Evolutionary conservation across 2,888 invertebrate species (phyloP).

Genomic region (Gymnoscelis rufifasciata): DNA sequence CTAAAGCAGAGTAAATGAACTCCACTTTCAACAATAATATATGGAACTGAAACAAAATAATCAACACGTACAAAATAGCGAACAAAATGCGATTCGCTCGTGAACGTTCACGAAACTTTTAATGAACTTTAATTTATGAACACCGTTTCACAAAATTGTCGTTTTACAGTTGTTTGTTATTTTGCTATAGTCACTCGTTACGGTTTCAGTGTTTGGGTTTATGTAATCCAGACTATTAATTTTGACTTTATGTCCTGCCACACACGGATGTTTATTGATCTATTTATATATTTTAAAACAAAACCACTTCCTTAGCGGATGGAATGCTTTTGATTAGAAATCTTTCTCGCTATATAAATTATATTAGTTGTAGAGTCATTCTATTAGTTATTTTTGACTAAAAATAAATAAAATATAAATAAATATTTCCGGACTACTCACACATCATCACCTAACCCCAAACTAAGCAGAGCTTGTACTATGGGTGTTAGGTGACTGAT

Average conservation of each 20-base stretch:
- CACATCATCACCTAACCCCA: too few species aligned
- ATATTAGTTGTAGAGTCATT: too few species aligned
- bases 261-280: constrained; percentile 37
- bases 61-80: constrained; percentile 1
- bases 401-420: too few species aligned
- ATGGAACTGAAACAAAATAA: too few species aligned
- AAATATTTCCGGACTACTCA: too few species aligned
- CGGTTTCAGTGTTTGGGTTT: constrained; percentile 54
- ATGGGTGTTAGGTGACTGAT: too few species aligned
- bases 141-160: constrained; percentile 57
- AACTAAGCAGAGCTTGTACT: too few species aligned
- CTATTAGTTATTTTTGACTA: too few species aligned
- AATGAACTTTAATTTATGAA: constrained; percentile 69
- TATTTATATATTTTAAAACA: constrained; percentile 35
- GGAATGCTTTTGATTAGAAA: too few species aligned
- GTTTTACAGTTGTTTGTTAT: constrained; percentile 56
- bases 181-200: constrained; percentile 39
- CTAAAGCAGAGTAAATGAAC: too few species aligned
- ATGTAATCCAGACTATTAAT: constrained; percentile 56
- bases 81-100: constrained; percentile 2
- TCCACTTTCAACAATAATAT: too few species aligned
- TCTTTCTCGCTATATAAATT: too few species aligned
- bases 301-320: constrained; percentile 23
- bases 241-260: constrained; percentile 40
- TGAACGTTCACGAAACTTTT: constrained; percentile 43